phyloP scores from a whole-genome alignment of 2,888 invertebrate genomes.

The Coelogynopora nodosa region DNA sequence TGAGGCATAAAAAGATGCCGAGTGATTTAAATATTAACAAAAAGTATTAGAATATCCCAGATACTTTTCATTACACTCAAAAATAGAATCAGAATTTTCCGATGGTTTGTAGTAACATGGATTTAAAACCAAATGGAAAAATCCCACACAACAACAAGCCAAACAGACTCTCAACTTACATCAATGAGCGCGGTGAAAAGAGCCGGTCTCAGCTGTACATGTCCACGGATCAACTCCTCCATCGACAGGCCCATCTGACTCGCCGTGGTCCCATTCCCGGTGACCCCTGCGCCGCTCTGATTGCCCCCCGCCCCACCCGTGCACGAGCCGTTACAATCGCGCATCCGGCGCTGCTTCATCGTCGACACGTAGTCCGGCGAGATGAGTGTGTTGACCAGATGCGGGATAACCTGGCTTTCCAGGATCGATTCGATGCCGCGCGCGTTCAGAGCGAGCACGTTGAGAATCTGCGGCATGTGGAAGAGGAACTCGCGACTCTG shows the following conservation, averaged over 20 bases:
- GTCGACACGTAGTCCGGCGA: conserved; percentile 77
- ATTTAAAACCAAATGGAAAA: too few species aligned
- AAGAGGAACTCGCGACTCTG: conserved; percentile 68
- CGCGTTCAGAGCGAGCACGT: conserved; percentile 76
- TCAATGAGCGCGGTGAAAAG: conserved; percentile 38
- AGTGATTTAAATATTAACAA: too few species aligned
- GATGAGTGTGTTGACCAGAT: conserved; percentile 67
- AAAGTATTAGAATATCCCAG: too few species aligned
- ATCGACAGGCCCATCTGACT: conserved; percentile 79
- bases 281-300: neutral
- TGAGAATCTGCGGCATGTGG: conserved; percentile 79
- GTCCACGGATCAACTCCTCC: conserved; percentile 76
- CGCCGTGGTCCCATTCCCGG: conserved; percentile 65
- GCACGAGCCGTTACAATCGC: conserved; percentile 23
- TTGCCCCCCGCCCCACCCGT: neutral
- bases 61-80: too few species aligned
- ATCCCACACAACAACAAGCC: neutral
- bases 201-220: conserved; percentile 29
- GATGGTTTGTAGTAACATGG: too few species aligned
- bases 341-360: conserved; percentile 64
- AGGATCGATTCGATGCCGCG: conserved; percentile 76
- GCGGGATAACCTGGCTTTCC: conserved; percentile 75
- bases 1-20: too few species aligned
- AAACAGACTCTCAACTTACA: neutral
- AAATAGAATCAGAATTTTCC: too few species aligned